phyloP scores from a whole-genome alignment of 1,140 invertebrate species.

The Trachymyrmex cornetzi region DNA sequence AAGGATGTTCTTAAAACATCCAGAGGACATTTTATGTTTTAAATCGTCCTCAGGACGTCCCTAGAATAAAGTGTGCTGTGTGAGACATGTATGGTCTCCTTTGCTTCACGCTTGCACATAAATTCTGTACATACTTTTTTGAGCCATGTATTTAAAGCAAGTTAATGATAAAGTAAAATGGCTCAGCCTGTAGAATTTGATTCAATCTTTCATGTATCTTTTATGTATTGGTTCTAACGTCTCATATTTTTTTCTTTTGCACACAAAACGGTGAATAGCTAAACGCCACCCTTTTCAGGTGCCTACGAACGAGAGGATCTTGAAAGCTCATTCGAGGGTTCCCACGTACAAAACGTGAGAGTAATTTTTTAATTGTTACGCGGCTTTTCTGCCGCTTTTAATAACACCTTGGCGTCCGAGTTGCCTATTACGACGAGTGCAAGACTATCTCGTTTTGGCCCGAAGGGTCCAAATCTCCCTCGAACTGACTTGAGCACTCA shows the following conservation, averaged over 20 bases:
- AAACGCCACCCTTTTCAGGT: not conserved
- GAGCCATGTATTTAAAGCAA: too few species aligned
- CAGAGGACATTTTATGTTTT: too few species aligned
- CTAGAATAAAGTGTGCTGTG: too few species aligned
- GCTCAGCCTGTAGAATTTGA: too few species aligned
- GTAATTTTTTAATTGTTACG: conserved; percentile 73
- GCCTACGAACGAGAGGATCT: not conserved
- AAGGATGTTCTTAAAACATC: too few species aligned
- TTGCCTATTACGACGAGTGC: conserved; percentile 72
- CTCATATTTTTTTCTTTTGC: not conserved
- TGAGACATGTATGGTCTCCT: too few species aligned
- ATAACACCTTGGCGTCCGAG: conserved; percentile 70
- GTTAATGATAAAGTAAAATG: too few species aligned
- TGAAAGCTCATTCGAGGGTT: conserved; percentile 40
- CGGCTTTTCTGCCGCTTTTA: conserved; percentile 62
- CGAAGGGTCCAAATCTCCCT: conserved; percentile 73
- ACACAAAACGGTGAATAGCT: not conserved
- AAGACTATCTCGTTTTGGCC: conserved; percentile 69
- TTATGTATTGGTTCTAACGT: not conserved
- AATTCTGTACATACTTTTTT: too few species aligned
- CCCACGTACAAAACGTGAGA: conserved; percentile 66
- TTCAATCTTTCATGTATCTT: not conserved
- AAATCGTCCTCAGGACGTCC: too few species aligned
- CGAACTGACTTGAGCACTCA: conserved; percentile 18
- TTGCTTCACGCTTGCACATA: too few species aligned